Percentiles rank a stretch among this genome's conserved stretches.
phyloP scores from a whole-genome alignment of 2,113 vertebrate species.

The Boleophthalmus pectinirostris region DNA sequence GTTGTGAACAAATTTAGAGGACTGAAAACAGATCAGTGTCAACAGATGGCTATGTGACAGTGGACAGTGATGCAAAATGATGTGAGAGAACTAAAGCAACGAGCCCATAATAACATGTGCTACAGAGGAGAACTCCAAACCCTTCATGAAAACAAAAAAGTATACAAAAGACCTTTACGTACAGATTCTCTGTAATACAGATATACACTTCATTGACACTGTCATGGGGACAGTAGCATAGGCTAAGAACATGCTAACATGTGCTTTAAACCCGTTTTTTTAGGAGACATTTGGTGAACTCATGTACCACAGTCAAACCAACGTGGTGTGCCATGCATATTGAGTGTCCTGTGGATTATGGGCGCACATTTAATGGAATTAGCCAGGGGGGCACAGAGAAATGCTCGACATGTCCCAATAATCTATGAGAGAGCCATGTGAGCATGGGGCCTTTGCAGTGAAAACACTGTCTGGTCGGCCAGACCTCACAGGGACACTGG shows the following conservation, averaged over 20 bases:
- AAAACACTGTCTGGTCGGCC: constrained; percentile 71
- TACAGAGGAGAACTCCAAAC: background rate
- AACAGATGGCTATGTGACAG: background rate
- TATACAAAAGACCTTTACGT: background rate
- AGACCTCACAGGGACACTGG: constrained; percentile 44
- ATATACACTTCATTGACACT: constrained; percentile 2
- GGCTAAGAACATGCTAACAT: background rate
- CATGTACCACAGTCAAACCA: constrained; percentile 1
- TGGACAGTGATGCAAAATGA: background rate
- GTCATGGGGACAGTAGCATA: background rate
- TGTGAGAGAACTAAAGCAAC: background rate
- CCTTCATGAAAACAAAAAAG: constrained; percentile 1
- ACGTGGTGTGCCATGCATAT: constrained; percentile 2
- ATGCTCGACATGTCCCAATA: constrained; percentile 55
- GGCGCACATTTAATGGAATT: background rate
- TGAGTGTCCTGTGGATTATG: constrained; percentile 5
- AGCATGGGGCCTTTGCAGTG: constrained; percentile 60
- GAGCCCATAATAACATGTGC: background rate
- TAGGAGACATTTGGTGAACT: background rate
- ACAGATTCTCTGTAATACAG: background rate
- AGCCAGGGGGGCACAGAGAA: constrained; percentile 39
- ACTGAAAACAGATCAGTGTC: background rate
- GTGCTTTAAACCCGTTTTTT: background rate
- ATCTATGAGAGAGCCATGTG: constrained; percentile 59
- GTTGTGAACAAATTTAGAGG: background rate